These are phyloP conservation scores for Notodonta ziczac DNA, from an alignment of 2,888 invertebrate genomes.

Conservation along the genomic window DNA sequence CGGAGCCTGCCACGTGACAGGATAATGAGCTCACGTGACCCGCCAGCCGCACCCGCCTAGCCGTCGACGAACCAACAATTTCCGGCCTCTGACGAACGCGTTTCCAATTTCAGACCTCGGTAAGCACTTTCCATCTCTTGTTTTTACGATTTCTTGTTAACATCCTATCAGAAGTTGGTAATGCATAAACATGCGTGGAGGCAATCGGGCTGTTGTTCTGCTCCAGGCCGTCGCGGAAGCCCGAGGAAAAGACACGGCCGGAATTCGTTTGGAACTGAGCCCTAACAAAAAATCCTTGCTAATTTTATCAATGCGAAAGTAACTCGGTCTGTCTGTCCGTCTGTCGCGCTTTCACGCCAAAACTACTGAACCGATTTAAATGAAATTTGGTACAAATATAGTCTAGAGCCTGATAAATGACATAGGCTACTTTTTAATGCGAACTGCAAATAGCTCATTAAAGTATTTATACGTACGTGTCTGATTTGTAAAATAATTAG, in stretches of 20 bases:
- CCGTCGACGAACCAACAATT: slow-evolving; percentile 70
- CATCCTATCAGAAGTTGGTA: slow-evolving; percentile 28
- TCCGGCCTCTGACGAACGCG: slow-evolving; percentile 75
- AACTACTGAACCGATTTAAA: no score
- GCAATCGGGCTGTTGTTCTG: not conserved
- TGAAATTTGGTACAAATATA: no score
- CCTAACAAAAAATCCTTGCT: no score
- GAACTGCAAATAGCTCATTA: no score
- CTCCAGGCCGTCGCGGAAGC: not conserved
- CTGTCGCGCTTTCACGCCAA: no score
- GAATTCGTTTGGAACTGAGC: no score
- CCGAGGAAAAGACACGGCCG: not conserved
- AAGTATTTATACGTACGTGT: no score
- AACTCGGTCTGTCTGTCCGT: no score
- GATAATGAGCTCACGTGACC: slow-evolving; percentile 71
- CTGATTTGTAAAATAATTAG: no score
- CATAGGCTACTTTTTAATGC: no score
- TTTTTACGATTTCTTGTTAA: slow-evolving; percentile 57
- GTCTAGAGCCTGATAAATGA: no score
- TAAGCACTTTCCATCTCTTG: slow-evolving; percentile 71
- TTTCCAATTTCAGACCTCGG: slow-evolving; percentile 80
- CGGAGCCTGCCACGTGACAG: slow-evolving; percentile 53
- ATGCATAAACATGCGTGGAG: slow-evolving; percentile 13
- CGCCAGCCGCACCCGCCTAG: slow-evolving; percentile 50
- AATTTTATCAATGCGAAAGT: no score